Evolutionary conservation across 2,113 vertebrate species (phyloP), one percentile per base, ranked within the genome.

Genomic region (Mesocricetus auratus): DNA sequence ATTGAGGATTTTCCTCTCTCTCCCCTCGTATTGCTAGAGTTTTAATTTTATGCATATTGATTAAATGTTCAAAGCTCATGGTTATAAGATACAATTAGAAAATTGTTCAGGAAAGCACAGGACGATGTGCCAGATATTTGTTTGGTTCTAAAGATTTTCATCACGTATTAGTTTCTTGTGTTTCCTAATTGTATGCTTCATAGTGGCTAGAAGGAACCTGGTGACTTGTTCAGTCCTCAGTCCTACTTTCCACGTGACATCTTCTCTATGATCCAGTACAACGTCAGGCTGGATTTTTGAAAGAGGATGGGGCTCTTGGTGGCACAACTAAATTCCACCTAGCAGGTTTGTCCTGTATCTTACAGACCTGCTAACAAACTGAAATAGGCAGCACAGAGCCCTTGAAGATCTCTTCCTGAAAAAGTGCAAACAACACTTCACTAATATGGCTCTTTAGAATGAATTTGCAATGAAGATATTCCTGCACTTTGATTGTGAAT

Each of bases 31-130:
- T 90, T 92, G 88, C 53, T 86, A 45, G 75, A 36, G 12, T 86
- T 88, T 94, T 86, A 47, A 71, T 88, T 93, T 90, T 90, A 90
- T 42, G 29, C 50, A 22, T 68, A 47, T 94, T 58, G 58, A 58
- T 92, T 92, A 82, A 83, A 60, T 75, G 2, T 79, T 86, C 74
- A 66, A 62, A 36, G 13, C 87, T 82, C 11, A 64, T 77, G 58
- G n/a, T 29, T 73, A 1, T 78, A 53, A 95, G 74, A 92, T 91
- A 86, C 11, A 73, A 74, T 83, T 88, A 91, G 31, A 73, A 92
- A 69, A 58, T 56, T 39, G 77, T 42, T 56, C 58, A 50, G 78
- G 2, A 79, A 36, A 42, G 17, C 12, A 62, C 15, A 75, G 10
- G 5, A 22, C 47, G 11, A 33, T 45, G 5, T 53, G 21, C 42